These are phyloP conservation scores for Podarcis cretensis DNA, from an alignment of 2,113 vertebrate species.

Conservation along the genomic window DNA sequence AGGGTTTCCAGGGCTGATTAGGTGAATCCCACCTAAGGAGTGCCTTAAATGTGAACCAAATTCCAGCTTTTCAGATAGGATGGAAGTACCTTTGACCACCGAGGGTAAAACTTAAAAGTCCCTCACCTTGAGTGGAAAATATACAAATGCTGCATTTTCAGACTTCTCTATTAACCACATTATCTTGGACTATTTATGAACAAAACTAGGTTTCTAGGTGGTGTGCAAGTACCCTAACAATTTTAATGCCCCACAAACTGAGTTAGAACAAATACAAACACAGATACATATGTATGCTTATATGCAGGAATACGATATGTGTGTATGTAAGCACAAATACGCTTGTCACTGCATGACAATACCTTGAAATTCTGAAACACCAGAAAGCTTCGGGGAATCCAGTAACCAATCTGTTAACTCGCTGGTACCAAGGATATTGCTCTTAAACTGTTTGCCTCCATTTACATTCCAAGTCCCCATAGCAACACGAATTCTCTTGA, in stretches of 20 bases:
- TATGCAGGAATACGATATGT: not conserved
- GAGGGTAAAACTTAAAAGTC: too few relatives aligned
- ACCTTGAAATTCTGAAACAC: conserved; percentile 75
- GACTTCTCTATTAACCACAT: not conserved
- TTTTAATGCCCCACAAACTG: not conserved
- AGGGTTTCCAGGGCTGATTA: too few relatives aligned
- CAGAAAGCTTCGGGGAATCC: conserved; percentile 74
- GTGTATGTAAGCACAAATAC: not conserved
- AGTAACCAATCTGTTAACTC: conserved; percentile 83
- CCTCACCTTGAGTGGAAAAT: not conserved
- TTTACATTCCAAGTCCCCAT: conserved; percentile 84
- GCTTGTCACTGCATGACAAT: not conserved
- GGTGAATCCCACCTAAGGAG: too few relatives aligned
- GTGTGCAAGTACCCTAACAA: not conserved
- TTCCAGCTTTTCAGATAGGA: not conserved
- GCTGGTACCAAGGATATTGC: conserved; percentile 75
- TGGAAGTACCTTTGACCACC: not conserved
- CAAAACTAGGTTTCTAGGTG: not conserved
- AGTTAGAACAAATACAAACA: too few relatives aligned
- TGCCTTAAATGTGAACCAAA: not conserved
- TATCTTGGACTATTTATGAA: not conserved
- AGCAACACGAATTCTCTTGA: conserved; percentile 74
- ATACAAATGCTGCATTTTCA: not conserved
- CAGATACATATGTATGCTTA: not conserved
- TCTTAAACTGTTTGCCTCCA: conserved; percentile 83